Percentiles rank a stretch among this genome's conserved stretches.
Evolutionary conservation across 1,140 invertebrate genomes (phyloP).

Genomic region (Diabrotica virgifera): DNA sequence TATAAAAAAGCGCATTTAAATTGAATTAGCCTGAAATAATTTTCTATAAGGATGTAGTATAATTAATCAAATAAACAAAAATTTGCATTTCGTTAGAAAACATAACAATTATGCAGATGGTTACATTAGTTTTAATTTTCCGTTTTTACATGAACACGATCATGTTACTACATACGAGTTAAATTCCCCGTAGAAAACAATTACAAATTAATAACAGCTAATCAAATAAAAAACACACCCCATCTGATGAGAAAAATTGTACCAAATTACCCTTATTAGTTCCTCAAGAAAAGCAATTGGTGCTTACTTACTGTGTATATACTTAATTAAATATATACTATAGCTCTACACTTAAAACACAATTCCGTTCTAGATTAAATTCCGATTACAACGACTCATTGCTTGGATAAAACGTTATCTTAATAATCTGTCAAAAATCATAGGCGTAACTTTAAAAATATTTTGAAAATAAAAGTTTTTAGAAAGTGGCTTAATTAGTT

Average conservation of each 20-base stretch:
- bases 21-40: too few species aligned
- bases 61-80: too few species aligned
- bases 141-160: too few species aligned
- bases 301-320: slow-evolving; percentile 4
- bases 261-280: slow-evolving; percentile 17
- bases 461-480: not conserved
- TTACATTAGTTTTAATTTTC: too few species aligned
- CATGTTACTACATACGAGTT: too few species aligned
- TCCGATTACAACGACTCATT: slow-evolving; percentile 17
- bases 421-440: not conserved
- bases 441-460: slow-evolving; percentile 1
- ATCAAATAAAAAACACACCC: slow-evolving; percentile 5
- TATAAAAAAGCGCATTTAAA: too few species aligned
- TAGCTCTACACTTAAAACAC: slow-evolving; percentile 15
- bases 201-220: slow-evolving; percentile 9
- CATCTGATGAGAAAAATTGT: slow-evolving; percentile 4
- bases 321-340: slow-evolving; percentile 16
- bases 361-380: slow-evolving; percentile 20
- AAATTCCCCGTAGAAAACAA: not conserved
- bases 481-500: too few species aligned
- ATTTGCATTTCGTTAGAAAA: too few species aligned
- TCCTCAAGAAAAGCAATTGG: slow-evolving; percentile 7
- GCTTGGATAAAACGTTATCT: slow-evolving; percentile 18
- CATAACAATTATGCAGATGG: too few species aligned
- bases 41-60: too few species aligned